Percentiles rank a stretch among this genome's conserved stretches.
These are phyloP conservation scores for Alloplasta piceator DNA, from an alignment of 2,888 invertebrate genomes.

Conservation along the genomic window DNA sequence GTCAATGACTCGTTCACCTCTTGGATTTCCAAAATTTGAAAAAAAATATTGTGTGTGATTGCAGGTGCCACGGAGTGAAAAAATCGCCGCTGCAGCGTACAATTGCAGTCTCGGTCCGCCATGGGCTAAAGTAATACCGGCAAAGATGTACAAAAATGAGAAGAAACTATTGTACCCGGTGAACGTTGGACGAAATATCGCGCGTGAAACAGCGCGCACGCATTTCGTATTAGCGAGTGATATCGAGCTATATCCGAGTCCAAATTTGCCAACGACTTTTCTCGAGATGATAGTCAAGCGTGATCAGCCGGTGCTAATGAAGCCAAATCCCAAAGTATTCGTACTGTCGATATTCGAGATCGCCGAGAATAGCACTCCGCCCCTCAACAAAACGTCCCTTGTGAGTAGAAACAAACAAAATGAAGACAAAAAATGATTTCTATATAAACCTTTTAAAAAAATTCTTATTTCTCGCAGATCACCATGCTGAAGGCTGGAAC, in stretches of 20 bases:
- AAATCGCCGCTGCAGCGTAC: conserved; percentile 85
- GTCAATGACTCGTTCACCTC: not conserved
- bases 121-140: conserved; percentile 86
- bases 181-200: conserved; percentile 95
- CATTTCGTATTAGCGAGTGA: conserved; percentile 94
- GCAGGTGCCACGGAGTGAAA: conserved; percentile 88
- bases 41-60: conserved; percentile 72
- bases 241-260: conserved; percentile 95
- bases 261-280: conserved; percentile 91
- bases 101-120: conserved; percentile 90
- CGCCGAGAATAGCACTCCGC: conserved; percentile 85
- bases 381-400: conserved; percentile 80
- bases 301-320: conserved; percentile 86
- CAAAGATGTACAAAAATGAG: conserved; percentile 90
- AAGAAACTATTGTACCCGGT: conserved; percentile 94
- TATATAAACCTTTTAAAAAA: too few relatives aligned
- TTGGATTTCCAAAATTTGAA: conserved; percentile 6
- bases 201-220: conserved; percentile 92
- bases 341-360: conserved; percentile 96
- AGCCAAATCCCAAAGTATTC: conserved; percentile 89
- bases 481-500: conserved; percentile 90
- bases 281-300: conserved; percentile 93
- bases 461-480: conserved; percentile 79
- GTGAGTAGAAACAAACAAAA: conserved; percentile 74
- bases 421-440: too few relatives aligned